These are phyloP conservation scores for Brevimyrus niger DNA, from an alignment of 2,113 vertebrate genomes.

Conservation along the genomic window DNA sequence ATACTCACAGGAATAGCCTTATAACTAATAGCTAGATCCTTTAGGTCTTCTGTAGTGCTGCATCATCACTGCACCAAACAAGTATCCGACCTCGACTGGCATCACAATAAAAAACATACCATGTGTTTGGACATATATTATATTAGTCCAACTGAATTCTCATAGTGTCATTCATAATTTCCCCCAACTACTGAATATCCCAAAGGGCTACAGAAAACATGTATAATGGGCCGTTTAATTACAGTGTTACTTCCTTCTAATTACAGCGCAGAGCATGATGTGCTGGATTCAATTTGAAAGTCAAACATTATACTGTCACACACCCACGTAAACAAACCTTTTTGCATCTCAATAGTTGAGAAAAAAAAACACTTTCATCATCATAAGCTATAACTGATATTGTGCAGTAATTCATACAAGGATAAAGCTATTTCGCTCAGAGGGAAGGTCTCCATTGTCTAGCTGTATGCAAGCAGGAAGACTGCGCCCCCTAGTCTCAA, in stretches of 20 bases:
- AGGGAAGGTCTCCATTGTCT: neutral
- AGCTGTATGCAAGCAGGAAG: neutral
- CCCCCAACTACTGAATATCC: neutral
- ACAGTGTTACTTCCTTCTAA: constrained; percentile 4
- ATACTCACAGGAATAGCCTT: neutral
- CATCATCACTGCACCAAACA: neutral
- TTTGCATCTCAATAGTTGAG: neutral
- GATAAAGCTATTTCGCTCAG: neutral
- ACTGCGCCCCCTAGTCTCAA: neutral
- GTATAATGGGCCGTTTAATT: neutral
- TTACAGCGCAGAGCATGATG: neutral
- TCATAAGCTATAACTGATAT: neutral
- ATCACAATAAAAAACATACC: neutral
- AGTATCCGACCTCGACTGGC: neutral
- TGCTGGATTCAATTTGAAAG: constrained; percentile 5
- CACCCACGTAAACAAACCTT: constrained; percentile 1
- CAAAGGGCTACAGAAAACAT: neutral
- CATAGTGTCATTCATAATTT: neutral
- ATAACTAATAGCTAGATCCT: neutral
- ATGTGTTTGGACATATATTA: neutral
- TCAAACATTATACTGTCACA: constrained; percentile 4
- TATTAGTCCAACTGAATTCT: neutral
- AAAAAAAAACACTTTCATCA: neutral
- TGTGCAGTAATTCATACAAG: neutral
- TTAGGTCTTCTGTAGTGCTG: neutral